Base-by-base conservation (phyloP, 2,888 invertebrate genomes). In the Aspidiotus rigidus region DNA sequence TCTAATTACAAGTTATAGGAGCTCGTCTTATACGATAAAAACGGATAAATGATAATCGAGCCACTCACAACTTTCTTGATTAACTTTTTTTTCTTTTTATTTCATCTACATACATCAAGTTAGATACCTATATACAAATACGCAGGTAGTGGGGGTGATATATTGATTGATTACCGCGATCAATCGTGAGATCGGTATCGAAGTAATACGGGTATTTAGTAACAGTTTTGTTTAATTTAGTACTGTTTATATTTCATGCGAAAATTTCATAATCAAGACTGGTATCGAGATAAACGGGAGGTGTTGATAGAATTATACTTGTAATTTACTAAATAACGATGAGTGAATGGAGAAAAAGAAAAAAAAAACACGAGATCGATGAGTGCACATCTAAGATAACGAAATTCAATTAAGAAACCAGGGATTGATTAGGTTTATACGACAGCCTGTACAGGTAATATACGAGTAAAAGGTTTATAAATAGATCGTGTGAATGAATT, bases 221-320 rank as follows among this genome's bases (percentile, higher is more conserved):
- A 13, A 49, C 49, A 49, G 10, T 49, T 49, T 49, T 49, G 10
- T 49, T 49, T 49, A 13, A 13, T 49, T 49, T 49, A 28, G 28
- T 28, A 28, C 28, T 28, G 28, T 28, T 28, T 28, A 28, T 28
- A 28, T 28, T 28, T 28, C 28, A 49, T n/a, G 10, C 49, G 49
- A 49, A 49, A 49, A 49, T 49, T 49, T 11, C 49, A n/a, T 49
- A 49, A 49, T 49, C n/a, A n/a, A 49, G 49, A 49, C 10, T 3
- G n/a, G 49, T n/a, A n/a, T 49, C 49, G 49, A 49, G 49, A 49
- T 49, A 49, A 49, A 49, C 49, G 49, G 49, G 49, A 49, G n/a
- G 49, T 49, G 49, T 49, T 49, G 49, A 49, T 49, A n/a, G 49
- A 49, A 49, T 49, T 49, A 49, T 28, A 28, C 28, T 28, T 28